Evolutionary conservation across 2,888 invertebrate genomes (phyloP).

Genomic region (Temnothorax rugatulus): DNA sequence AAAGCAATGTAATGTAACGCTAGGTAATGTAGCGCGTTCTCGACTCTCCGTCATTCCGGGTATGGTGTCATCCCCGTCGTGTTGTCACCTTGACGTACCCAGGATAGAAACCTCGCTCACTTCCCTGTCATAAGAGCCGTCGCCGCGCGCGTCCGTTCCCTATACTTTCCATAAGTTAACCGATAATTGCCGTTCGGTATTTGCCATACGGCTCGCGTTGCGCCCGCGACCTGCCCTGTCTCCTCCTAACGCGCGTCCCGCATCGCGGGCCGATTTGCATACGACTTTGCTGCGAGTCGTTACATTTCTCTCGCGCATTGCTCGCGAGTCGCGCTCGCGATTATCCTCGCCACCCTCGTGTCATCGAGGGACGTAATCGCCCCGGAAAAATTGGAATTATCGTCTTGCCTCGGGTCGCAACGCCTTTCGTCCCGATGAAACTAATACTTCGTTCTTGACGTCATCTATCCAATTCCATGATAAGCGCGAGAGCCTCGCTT

Average conservation of each 20-base stretch:
- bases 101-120: slow-evolving; percentile 69
- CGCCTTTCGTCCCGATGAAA: neutral
- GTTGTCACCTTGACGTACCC: slow-evolving; percentile 80
- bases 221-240: slow-evolving; percentile 28
- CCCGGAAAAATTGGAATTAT: neutral
- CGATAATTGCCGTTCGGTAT: slow-evolving; percentile 76
- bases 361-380: slow-evolving; percentile 11
- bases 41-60: slow-evolving; percentile 27
- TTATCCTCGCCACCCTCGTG: slow-evolving; percentile 13
- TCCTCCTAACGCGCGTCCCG: neutral
- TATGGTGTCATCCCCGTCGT: slow-evolving; percentile 67
- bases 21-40: slow-evolving; percentile 23
- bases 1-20: slow-evolving; percentile 34
- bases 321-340: slow-evolving; percentile 16
- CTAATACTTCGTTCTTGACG: neutral
- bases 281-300: neutral
- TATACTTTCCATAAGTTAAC: slow-evolving; percentile 80
- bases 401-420: neutral
- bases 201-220: slow-evolving; percentile 48
- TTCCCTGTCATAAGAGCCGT: slow-evolving; percentile 78
- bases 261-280: slow-evolving; percentile 9
- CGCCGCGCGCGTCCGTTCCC: slow-evolving; percentile 76
- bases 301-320: slow-evolving; percentile 39
- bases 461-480: neutral
- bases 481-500: neutral